phyloP scores from a whole-genome alignment of 2,888 invertebrate species.

The Phalangium opilio region DNA sequence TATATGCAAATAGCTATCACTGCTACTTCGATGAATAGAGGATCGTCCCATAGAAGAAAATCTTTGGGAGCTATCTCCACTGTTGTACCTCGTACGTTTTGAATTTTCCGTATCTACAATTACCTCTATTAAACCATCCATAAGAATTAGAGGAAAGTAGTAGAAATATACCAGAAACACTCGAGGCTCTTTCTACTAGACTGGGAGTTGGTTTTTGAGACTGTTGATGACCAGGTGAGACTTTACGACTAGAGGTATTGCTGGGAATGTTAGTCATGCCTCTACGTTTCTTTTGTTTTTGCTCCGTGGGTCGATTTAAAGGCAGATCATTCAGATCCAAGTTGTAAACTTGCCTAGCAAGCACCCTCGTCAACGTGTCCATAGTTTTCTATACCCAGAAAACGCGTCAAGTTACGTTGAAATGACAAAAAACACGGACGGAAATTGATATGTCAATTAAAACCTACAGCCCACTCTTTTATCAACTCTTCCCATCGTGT shows the following conservation, averaged over 20 bases:
- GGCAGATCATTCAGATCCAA: constrained; percentile 78
- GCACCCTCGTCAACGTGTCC: constrained; percentile 84
- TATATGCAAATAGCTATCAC: constrained; percentile 14
- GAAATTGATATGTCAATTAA: neutral
- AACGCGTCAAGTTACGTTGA: neutral
- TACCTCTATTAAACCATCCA: too few species aligned
- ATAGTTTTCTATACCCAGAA: constrained; percentile 85
- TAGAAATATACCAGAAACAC: too few species aligned
- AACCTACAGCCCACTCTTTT: constrained; percentile 79
- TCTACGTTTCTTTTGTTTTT: constrained; percentile 52
- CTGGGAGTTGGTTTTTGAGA: too few species aligned
- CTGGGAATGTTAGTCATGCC: constrained; percentile 23
- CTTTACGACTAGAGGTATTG: too few species aligned
- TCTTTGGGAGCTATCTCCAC: constrained; percentile 13
- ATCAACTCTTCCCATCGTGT: constrained; percentile 90
- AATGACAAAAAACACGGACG: too few species aligned
- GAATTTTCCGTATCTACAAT: too few species aligned
- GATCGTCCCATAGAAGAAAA: constrained; percentile 3
- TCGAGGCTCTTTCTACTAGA: too few species aligned
- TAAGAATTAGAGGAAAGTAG: too few species aligned
- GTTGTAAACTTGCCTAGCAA: constrained; percentile 87
- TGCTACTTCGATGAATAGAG: constrained; percentile 9
- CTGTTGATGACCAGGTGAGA: too few species aligned
- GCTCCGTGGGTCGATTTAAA: constrained; percentile 58
- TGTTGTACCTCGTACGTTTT: constrained; percentile 11